Base-by-base conservation (phyloP, 2,797 vertebrate species). In the Acomys russatus region DNA sequence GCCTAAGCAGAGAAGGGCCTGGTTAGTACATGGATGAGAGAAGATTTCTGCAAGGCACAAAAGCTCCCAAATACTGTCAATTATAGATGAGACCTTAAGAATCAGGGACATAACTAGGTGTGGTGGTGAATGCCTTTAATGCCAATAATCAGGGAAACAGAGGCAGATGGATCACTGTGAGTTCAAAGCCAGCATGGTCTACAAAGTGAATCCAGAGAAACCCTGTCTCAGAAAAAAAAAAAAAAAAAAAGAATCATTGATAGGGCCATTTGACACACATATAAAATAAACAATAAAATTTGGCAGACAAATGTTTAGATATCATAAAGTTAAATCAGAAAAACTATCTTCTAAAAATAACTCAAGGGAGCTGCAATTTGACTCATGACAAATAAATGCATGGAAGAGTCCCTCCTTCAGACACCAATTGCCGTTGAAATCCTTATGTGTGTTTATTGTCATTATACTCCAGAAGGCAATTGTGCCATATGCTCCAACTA, bases 261-360 rank as follows among this genome's bases (percentile, higher is more conserved):
- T 5, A 97, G 35, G 82, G 86, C 85, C 85, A 56, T 85, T 61
- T 90, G 22, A 92, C 61, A 22, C 4, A 63, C 64, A 33, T 63
- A 79, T 51, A 59, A 54, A 77, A 78, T 54, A 74, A 91, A 1
- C 89, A n/a, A 63, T 71, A 56, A 23, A 66, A 68, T 76, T 94
- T 70, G 70, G 2, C 30, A 91, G 54, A 84, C 25, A 9, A 90
- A 7, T 77, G 51, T 20, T 82, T 15, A 86, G 14, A 88, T 88
- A 82, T 74, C n/a, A 78, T 71, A 78, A 90, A 91, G 84, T 49
- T 92, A 93, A 94, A 90, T 73, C 20, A 74, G 63, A 87, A 87
- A 91, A 79, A 11, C 12, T 63, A 70, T 22, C 12, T 68, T 91
- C 2, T 85, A 14, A 54, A 80, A 66, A n/a, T 86, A 23, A 91